phyloP scores from a whole-genome alignment of 1,140 invertebrate genomes.

The Drosophila novamexicana region DNA sequence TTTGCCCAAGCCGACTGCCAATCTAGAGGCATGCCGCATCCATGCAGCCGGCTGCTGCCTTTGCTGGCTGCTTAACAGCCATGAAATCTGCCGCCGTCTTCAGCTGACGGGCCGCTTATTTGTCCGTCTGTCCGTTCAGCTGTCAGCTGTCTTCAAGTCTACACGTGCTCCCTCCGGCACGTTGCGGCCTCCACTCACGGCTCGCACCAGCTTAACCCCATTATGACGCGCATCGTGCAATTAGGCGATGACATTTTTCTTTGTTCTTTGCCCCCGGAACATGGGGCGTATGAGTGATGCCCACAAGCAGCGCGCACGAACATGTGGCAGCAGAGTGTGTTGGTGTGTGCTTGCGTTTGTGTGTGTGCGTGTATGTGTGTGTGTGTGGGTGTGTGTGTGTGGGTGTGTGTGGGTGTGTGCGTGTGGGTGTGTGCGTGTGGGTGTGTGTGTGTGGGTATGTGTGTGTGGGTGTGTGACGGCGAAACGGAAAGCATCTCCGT shows the following conservation, averaged over 20 bases:
- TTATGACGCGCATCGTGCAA: constrained; percentile 26
- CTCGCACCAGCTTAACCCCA: constrained; percentile 5
- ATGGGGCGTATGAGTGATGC: background rate
- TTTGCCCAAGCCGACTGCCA: background rate
- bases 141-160: constrained; percentile 20
- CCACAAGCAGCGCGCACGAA: background rate
- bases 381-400: too few relatives aligned
- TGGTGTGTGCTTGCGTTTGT: too few relatives aligned
- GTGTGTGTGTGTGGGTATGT: too few relatives aligned
- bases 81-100: constrained; percentile 10
- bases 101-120: constrained; percentile 5
- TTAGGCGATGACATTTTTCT: constrained; percentile 38
- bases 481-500: background rate
- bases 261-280: background rate
- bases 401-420: too few relatives aligned
- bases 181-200: background rate
- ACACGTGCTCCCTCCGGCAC: too few relatives aligned
- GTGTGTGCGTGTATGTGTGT: too few relatives aligned
- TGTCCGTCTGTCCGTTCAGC: background rate
- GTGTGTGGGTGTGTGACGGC: too few relatives aligned
- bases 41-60: background rate
- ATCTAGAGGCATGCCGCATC: background rate
- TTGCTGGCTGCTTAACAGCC: constrained; percentile 20
- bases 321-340: too few relatives aligned
- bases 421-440: too few relatives aligned